phyloP scores from a whole-genome alignment of 2,113 vertebrate genomes.

The Erythrolamprus reginae region DNA sequence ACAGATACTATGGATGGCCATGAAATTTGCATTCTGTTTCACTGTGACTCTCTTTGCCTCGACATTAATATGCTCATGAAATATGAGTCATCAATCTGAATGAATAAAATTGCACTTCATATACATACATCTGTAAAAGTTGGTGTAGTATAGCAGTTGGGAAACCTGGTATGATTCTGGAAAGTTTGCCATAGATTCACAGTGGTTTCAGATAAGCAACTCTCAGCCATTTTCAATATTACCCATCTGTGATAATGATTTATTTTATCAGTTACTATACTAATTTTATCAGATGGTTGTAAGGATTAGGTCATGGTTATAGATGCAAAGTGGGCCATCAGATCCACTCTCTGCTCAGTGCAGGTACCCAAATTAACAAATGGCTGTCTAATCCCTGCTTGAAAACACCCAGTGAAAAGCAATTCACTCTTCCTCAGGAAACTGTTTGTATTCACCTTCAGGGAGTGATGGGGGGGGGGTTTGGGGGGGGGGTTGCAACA shows the following conservation, averaged over 20 bases:
- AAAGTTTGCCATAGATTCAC: neutral
- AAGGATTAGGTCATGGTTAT: neutral
- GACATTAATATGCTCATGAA: neutral
- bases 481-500: neutral
- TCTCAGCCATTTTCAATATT: neutral
- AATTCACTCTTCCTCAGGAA: neutral
- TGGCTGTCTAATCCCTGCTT: neutral
- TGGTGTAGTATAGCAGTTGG: neutral
- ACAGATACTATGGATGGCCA: neutral
- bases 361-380: neutral
- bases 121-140: neutral
- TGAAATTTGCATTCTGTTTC: neutral
- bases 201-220: neutral
- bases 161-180: neutral
- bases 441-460: neutral
- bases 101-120: neutral
- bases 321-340: neutral
- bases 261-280: neutral
- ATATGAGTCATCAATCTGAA: neutral
- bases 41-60: neutral
- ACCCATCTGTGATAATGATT: neutral
- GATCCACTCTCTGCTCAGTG: neutral
- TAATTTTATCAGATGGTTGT: neutral
- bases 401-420: neutral
- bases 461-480: neutral